These are phyloP conservation scores for Melanotus villosus DNA, from an alignment of 2,888 invertebrate species.

Conservation along the genomic window DNA sequence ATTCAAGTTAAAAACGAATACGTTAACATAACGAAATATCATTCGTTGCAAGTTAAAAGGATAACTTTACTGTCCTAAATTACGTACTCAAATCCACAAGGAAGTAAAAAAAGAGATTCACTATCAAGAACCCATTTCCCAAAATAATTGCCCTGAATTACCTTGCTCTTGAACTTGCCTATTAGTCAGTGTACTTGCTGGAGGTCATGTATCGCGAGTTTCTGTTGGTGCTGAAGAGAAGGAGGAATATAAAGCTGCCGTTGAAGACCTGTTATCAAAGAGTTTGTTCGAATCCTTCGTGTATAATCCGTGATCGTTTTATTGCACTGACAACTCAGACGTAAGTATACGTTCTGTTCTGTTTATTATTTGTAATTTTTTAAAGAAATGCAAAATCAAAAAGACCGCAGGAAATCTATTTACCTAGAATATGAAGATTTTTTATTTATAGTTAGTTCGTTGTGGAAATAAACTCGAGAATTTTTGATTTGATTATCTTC, in stretches of 20 bases:
- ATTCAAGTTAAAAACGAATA: no score
- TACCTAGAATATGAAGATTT: no score
- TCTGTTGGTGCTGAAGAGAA: slow-evolving; percentile 21
- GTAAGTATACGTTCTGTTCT: slow-evolving; percentile 8
- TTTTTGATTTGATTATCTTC: no score
- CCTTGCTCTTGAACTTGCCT: slow-evolving; percentile 31
- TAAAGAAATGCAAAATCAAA: no score
- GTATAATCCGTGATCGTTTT: slow-evolving; percentile 11
- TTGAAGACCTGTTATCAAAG: slow-evolving; percentile 37
- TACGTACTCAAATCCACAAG: not conserved
- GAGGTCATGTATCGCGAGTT: slow-evolving; percentile 21
- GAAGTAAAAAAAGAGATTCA: slow-evolving; percentile 10
- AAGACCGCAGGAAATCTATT: no score
- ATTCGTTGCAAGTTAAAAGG: no score
- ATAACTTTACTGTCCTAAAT: not conserved
- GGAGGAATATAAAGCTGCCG: slow-evolving; percentile 47
- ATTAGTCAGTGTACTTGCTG: slow-evolving; percentile 15
- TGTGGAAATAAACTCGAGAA: no score
- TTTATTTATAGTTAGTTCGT: no score
- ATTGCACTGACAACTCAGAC: not conserved
- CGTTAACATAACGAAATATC: no score
- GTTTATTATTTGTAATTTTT: not conserved
- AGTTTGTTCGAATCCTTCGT: slow-evolving; percentile 32
- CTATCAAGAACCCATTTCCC: slow-evolving; percentile 18
- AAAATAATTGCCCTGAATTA: slow-evolving; percentile 26